Evolutionary conservation across 1,140 invertebrate species (phyloP).

Genomic region (Brachionus angularis): DNA sequence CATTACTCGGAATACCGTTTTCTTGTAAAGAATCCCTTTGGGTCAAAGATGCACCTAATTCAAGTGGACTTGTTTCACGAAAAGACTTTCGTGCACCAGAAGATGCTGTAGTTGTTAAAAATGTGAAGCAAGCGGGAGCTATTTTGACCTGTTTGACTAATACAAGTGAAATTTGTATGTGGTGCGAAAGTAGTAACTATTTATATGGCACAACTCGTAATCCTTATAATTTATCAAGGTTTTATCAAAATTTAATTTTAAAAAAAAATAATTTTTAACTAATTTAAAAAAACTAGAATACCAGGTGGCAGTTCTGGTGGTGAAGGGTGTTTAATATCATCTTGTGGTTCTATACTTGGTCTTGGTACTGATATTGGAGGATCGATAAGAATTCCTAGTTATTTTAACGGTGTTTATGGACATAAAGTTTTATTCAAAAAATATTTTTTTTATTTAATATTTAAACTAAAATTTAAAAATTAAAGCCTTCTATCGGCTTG

Average conservation of each 20-base stretch:
- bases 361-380: conserved; percentile 92
- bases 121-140: conserved; percentile 67
- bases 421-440: conserved; percentile 16
- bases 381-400: conserved; percentile 73
- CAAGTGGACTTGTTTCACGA: conserved; percentile 64
- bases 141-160: conserved; percentile 75
- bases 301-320: conserved; percentile 58
- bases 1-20: conserved; percentile 55
- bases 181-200: conserved; percentile 81
- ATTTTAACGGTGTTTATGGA: conserved; percentile 39
- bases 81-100: conserved; percentile 61
- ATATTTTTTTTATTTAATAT: too few species aligned
- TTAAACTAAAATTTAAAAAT: background rate
- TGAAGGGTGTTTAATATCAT: conserved; percentile 61
- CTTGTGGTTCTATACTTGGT: conserved; percentile 76
- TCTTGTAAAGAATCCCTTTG: conserved; percentile 52
- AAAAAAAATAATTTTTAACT: too few species aligned
- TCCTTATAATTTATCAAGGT: conserved; percentile 70
- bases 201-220: conserved; percentile 79
- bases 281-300: too few species aligned
- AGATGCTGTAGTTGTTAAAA: conserved; percentile 67
- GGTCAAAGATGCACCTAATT: conserved; percentile 16
- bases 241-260: too few species aligned
- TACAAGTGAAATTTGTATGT: conserved; percentile 71
- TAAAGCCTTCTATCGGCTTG: conserved; percentile 31